Conservation (phyloP, 2,888 invertebrate genomes). For the Uropetala carovei region DNA sequence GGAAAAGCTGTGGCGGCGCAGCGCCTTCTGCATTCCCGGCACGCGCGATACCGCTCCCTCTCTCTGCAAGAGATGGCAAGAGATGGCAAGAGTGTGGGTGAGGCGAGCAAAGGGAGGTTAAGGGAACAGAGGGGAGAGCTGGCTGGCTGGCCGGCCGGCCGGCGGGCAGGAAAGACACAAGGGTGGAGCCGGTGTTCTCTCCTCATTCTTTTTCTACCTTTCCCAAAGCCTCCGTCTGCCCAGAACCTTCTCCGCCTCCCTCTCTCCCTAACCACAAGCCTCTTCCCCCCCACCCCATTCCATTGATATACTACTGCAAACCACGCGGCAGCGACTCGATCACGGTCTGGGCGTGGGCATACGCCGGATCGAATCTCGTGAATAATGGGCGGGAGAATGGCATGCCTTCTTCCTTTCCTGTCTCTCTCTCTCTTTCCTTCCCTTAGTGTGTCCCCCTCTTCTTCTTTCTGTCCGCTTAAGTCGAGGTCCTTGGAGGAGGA, state of each 20-base stretch:
- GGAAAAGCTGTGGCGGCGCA: neutral
- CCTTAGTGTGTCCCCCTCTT: no score
- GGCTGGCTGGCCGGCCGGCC: neutral
- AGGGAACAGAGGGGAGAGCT: neutral
- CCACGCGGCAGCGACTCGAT: conserved; percentile 15
- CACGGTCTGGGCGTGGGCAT: neutral
- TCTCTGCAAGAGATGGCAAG: neutral
- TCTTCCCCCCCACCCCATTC: neutral
- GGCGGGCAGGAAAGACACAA: neutral
- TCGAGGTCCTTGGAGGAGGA: no score
- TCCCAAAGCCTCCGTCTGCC: neutral
- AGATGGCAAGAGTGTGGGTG: neutral
- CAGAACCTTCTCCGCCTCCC: neutral
- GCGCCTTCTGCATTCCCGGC: conserved; percentile 36
- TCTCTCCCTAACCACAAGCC: neutral
- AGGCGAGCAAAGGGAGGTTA: neutral
- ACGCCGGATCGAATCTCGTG: conserved; percentile 11
- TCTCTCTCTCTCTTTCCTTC: neutral
- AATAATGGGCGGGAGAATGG: conserved; percentile 6
- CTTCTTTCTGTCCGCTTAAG: no score
- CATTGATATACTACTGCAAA: neutral
- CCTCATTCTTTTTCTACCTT: neutral
- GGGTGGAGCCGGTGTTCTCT: neutral
- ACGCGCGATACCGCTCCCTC: neutral
- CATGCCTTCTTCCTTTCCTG: neutral